phyloP scores from a whole-genome alignment of 1,140 invertebrate genomes.

The Drosophila pandora region DNA sequence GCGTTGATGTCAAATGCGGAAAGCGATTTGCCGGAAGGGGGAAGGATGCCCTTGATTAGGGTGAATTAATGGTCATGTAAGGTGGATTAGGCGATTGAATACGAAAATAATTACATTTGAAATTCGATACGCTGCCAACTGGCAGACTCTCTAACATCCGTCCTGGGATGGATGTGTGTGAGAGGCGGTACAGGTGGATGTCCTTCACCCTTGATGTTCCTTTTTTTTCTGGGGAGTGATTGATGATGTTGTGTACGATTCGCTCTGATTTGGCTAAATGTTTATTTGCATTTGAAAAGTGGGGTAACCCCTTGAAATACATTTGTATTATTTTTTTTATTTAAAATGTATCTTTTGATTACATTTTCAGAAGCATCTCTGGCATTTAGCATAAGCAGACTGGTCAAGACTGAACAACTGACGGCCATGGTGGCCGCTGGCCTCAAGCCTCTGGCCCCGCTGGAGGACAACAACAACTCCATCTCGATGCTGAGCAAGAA shows the following conservation, averaged over 20 bases:
- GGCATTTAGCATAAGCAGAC: conserved; percentile 89
- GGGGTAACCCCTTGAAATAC: not conserved
- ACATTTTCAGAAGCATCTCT: conserved; percentile 86
- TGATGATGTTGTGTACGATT: conserved; percentile 37
- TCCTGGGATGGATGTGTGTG: conserved; percentile 5
- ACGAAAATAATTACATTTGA: conserved; percentile 84
- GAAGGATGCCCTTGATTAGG: conserved; percentile 77
- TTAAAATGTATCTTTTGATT: not conserved
- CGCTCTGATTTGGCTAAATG: conserved; percentile 60
- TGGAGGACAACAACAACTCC: conserved; percentile 81
- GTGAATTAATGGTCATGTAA: conserved; percentile 84
- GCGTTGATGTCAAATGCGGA: conserved; percentile 66
- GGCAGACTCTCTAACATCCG: conserved; percentile 23
- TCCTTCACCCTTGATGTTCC: not conserved
- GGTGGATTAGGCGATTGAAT: conserved; percentile 83
- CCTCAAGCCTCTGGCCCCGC: conserved; percentile 56
- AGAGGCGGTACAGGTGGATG: conserved; percentile 51
- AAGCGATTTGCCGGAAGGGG: conserved; percentile 22
- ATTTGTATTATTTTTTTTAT: not conserved
- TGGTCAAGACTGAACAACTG: conserved; percentile 86
- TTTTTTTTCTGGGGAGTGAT: conserved; percentile 39
- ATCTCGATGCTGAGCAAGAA: conserved; percentile 81
- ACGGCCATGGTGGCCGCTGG: conserved; percentile 84
- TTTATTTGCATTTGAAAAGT: not conserved
- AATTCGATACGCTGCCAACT: conserved; percentile 82